Evolutionary conservation across 2,888 invertebrate genomes (phyloP).

Genomic region (Phyllotreta striolata): DNA sequence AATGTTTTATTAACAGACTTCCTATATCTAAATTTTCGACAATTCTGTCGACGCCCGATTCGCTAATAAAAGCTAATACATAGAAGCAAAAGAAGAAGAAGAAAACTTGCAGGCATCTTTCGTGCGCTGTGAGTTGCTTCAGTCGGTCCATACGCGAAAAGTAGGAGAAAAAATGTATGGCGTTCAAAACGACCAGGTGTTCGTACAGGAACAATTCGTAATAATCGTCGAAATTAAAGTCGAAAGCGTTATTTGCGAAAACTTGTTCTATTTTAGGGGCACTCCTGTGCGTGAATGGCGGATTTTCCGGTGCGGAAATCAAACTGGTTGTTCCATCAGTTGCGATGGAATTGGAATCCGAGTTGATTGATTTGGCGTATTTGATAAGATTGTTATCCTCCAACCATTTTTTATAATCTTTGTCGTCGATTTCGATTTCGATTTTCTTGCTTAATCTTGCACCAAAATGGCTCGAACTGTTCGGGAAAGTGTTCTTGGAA

Average conservation of each 20-base stretch:
- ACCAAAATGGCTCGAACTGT: conserved; percentile 7
- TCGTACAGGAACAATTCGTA: conserved; percentile 35
- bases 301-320: conserved; percentile 11
- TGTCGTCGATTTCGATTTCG: conserved; percentile 32
- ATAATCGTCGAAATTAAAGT: conserved; percentile 5
- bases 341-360: conserved; percentile 1
- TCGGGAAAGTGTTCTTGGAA: conserved; percentile 7
- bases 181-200: conserved; percentile 35
- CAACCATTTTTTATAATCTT: conserved; percentile 39
- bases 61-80: conserved; percentile 24
- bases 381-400: conserved; percentile 35
- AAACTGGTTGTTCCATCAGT: conserved; percentile 13
- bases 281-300: neutral
- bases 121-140: conserved; percentile 24
- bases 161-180: conserved; percentile 31
- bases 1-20: neutral
- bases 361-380: conserved; percentile 33
- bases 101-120: conserved; percentile 34
- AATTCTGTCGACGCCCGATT: conserved; percentile 24
- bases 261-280: neutral
- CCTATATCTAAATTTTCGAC: conserved; percentile 20
- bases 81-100: conserved; percentile 39
- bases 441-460: conserved; percentile 26
- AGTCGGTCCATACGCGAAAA: conserved; percentile 12
- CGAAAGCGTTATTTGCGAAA: neutral